Evolutionary conservation across 2,113 vertebrate species (phyloP), one percentile per base, ranked within the genome.

Genomic region (Benitochromis conjunctus): DNA sequence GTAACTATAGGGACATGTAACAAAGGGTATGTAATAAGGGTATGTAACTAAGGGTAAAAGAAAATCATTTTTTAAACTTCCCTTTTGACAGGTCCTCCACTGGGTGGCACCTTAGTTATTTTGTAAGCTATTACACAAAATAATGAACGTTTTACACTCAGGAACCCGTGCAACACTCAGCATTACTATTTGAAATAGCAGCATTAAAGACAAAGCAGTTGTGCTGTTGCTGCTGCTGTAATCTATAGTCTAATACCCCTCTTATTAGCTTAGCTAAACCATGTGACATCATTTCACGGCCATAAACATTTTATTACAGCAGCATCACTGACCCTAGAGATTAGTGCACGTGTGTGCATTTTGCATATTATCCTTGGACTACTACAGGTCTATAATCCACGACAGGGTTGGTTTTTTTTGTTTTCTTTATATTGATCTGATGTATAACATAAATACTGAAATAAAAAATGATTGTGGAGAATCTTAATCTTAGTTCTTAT

Each of bases 141-240:
- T 1, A 5, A 29, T 29, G 3, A 29, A 29, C 29, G 4, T 29
- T 29, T 29, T 29, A 29, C 29, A 38, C 36, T 38, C 8, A 6
- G 41, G 9, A 88, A 84, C 74, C 53, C 76, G 81, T 1, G 78
- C 55, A 21, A 86, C 78, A 31, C 80, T 60, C 6, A 53, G 46
- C 41, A 12, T 43, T 43, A 43, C 11, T 2, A 64, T 9, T 34
- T 51, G 4, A 11, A 91, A 18, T 9, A 93, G 64, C 7, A 80
- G 34, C 14, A 92, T 79, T 24, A 92, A 56, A 78, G 43, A 21
- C 9, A 48, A 13, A 80, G n/a, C 41, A 87, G 91, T 87, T 43
- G 9, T 86, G 79, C 46, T 54, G 58, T 41, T 81, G 7, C 11
- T 57, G n/a, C 38, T 43, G 38, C 66, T 48, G 4, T 57, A 7